These are phyloP conservation scores for Clarias magur DNA, from an alignment of 2,113 vertebrate genomes.

Conservation along the genomic window DNA sequence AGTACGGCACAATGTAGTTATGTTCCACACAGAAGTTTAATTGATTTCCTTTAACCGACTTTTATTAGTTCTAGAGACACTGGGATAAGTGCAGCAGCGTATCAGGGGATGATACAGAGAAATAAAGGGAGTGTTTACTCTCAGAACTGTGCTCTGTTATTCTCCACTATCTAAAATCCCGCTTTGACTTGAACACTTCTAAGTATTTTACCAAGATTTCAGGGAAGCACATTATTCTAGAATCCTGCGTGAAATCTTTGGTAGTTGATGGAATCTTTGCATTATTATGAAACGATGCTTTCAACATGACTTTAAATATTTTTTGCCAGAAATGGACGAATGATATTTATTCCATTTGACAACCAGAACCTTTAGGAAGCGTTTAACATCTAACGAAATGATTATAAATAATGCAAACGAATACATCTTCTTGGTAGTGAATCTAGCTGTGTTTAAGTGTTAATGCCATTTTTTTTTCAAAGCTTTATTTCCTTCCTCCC, in stretches of 20 bases:
- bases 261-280: neutral
- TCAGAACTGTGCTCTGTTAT: too few relatives aligned
- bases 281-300: neutral
- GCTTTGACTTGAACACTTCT: too few relatives aligned
- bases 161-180: too few relatives aligned
- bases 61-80: neutral
- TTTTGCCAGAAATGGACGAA: neutral
- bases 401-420: neutral
- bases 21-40: neutral
- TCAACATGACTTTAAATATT: neutral
- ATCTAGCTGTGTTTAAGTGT: constrained; percentile 3
- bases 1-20: neutral
- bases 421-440: neutral
- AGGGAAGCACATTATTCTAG: neutral
- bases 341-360: neutral
- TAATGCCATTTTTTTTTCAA: neutral
- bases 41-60: neutral
- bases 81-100: too few relatives aligned
- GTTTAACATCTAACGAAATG: neutral
- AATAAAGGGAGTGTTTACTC: too few relatives aligned
- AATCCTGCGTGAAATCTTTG: neutral
- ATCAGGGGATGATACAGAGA: too few relatives aligned
- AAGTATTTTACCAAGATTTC: neutral
- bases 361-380: neutral
- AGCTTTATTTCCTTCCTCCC: neutral